These are phyloP conservation scores for Diploptera punctata DNA, from an alignment of 2,888 invertebrate species.

Conservation along the genomic window DNA sequence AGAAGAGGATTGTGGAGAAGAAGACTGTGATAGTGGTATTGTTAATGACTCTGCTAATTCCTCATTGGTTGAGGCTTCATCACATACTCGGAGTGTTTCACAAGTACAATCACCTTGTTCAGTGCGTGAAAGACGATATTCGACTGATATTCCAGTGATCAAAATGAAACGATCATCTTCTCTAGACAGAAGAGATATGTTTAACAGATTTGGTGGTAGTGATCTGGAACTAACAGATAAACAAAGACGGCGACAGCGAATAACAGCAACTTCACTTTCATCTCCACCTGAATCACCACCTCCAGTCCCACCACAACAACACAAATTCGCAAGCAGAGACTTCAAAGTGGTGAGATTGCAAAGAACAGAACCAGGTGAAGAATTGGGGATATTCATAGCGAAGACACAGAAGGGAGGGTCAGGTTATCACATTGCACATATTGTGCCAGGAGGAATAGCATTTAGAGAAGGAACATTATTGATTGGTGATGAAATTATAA, in stretches of 20 bases:
- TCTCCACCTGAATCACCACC: conserved; percentile 50
- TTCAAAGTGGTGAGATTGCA: conserved; percentile 62
- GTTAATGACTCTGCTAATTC: conserved; percentile 74
- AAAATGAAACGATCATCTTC: conserved; percentile 61
- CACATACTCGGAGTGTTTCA: conserved; percentile 53
- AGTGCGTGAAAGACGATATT: neutral
- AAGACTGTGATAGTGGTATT: neutral
- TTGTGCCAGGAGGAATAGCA: conserved; percentile 72
- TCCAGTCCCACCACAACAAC: conserved; percentile 59
- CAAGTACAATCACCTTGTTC: neutral
- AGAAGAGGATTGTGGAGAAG: conserved; percentile 33
- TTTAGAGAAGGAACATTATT: conserved; percentile 66
- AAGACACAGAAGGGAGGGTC: conserved; percentile 66
- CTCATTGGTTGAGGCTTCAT: conserved; percentile 72
- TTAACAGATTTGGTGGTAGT: conserved; percentile 51
- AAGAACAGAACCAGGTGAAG: conserved; percentile 64
- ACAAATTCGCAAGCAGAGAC: conserved; percentile 49
- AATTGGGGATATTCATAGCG: conserved; percentile 75
- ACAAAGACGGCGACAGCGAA: conserved; percentile 38
- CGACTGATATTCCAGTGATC: too few relatives aligned
- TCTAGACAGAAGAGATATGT: conserved; percentile 62
- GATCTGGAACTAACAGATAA: conserved; percentile 44
- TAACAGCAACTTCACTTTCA: neutral
- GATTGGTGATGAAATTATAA: conserved; percentile 74
- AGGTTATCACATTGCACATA: conserved; percentile 74